phyloP scores from a whole-genome alignment of 2,888 invertebrate species.

The Anarsia innoxiella region DNA sequence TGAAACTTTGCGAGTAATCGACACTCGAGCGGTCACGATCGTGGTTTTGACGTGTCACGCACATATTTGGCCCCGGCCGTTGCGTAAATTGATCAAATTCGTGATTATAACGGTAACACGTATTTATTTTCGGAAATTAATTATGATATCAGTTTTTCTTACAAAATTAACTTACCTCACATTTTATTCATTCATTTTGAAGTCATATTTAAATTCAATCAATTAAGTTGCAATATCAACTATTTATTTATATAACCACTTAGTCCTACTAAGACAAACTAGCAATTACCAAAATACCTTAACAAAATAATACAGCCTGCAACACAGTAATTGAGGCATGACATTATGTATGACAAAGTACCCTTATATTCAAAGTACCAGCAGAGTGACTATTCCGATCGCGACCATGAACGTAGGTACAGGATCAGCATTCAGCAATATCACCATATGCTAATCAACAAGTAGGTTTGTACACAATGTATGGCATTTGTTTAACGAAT shows the following conservation, averaged over 20 bases:
- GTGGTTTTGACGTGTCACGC: conserved; percentile 31
- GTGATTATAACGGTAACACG: conserved; percentile 37
- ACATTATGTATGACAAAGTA: background rate
- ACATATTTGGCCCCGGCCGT: conserved; percentile 28
- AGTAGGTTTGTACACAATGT: conserved; percentile 22
- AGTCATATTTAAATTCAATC: too few relatives aligned
- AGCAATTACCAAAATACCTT: too few relatives aligned
- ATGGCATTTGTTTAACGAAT: conserved; percentile 29
- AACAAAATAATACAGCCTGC: too few relatives aligned
- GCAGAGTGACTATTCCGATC: conserved; percentile 11
- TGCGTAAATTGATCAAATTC: conserved; percentile 43
- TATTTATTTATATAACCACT: too few relatives aligned
- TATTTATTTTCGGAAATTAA: background rate
- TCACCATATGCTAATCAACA: conserved; percentile 16
- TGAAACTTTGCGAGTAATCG: conserved; percentile 37
- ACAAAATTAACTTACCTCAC: too few relatives aligned
- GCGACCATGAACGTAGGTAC: conserved; percentile 14
- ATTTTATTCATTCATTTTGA: too few relatives aligned
- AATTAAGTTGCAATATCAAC: too few relatives aligned
- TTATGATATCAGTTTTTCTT: too few relatives aligned
- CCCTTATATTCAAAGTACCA: conserved; percentile 9
- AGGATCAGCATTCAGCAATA: conserved; percentile 14
- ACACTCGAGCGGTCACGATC: conserved; percentile 45
- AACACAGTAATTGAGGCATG: background rate
- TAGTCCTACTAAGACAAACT: too few relatives aligned